phyloP scores from a whole-genome alignment of 2,113 vertebrate species.

The Hipposideros armiger region DNA sequence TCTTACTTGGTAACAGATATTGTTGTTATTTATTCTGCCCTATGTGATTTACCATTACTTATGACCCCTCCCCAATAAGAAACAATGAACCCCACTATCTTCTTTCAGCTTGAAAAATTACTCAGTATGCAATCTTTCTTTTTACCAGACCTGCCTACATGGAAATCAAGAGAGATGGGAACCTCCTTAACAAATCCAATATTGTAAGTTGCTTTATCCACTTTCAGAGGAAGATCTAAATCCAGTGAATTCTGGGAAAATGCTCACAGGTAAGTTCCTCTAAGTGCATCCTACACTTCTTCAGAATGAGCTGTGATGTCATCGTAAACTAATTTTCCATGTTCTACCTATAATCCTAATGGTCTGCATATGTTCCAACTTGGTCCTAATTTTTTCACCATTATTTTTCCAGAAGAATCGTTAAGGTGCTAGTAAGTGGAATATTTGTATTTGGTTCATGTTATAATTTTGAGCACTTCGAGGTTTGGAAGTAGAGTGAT shows the following conservation, averaged over 20 bases:
- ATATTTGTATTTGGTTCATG: neutral
- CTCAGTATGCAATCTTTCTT: neutral
- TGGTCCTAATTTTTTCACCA: neutral
- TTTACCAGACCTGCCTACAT: neutral
- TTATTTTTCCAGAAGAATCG: neutral
- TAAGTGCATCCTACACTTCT: neutral
- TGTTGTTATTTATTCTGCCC: neutral
- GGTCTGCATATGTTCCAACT: neutral
- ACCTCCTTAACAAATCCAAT: neutral
- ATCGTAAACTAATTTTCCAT: neutral
- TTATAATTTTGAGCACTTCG: conserved; percentile 44
- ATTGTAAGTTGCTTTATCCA: neutral
- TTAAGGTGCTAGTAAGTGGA: neutral
- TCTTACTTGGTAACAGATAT: neutral
- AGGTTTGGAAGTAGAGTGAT: neutral
- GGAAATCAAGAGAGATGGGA: neutral
- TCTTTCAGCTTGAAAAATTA: neutral
- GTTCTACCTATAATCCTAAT: neutral
- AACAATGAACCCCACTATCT: neutral
- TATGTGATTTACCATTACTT: neutral
- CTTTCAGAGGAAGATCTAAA: neutral
- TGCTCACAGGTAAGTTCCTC: neutral
- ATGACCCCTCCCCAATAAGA: neutral
- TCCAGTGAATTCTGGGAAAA: neutral
- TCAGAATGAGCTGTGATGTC: neutral